A percentile compares a stretch with the other conserved stretches of the same genome.
Conservation (phyloP, 2,797 vertebrate species). For the Parambassis ranga region DNA sequence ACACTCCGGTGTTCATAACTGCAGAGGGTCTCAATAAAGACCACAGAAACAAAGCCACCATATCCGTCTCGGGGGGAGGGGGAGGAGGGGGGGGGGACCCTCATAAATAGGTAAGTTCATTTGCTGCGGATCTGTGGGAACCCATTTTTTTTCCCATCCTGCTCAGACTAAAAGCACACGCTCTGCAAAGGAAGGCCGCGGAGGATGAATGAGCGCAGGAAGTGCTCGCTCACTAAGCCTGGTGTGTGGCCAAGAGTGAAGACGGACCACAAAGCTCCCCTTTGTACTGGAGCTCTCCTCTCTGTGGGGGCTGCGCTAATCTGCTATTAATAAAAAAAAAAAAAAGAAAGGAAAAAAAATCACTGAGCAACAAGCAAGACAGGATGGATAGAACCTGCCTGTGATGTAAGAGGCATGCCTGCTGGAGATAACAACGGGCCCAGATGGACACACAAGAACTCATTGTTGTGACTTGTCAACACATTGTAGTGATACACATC, state of each 20-base stretch:
- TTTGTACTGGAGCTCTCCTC: constrained; percentile 76
- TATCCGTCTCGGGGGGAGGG: constrained; percentile 34
- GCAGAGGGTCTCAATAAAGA: constrained; percentile 27
- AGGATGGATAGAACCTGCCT: constrained; percentile 60
- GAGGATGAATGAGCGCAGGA: constrained; percentile 84
- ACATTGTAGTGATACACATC: constrained; percentile 43
- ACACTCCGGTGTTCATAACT: constrained; percentile 41
- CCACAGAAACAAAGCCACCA: constrained; percentile 50
- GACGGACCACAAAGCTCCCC: constrained; percentile 81
- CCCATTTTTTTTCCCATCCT: constrained; percentile 68
- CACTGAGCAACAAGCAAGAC: constrained; percentile 60
- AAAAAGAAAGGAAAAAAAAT: constrained; percentile 43
- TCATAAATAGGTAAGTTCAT: constrained; percentile 76
- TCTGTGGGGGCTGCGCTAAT: constrained; percentile 78
- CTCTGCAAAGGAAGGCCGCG: constrained; percentile 78
- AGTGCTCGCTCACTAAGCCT: constrained; percentile 84
- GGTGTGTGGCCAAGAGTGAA: constrained; percentile 86
- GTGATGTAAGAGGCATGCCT: constrained; percentile 70
- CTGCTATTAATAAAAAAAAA: constrained; percentile 84
- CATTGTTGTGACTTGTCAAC: constrained; percentile 60
- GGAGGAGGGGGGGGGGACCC: constrained; percentile 20
- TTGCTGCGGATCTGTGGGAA: constrained; percentile 76
- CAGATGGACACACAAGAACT: constrained; percentile 51
- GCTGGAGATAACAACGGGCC: constrained; percentile 51
- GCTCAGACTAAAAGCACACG: constrained; percentile 76